phyloP scores from a whole-genome alignment of 2,113 vertebrate species.

The Nesoenas mayeri region DNA sequence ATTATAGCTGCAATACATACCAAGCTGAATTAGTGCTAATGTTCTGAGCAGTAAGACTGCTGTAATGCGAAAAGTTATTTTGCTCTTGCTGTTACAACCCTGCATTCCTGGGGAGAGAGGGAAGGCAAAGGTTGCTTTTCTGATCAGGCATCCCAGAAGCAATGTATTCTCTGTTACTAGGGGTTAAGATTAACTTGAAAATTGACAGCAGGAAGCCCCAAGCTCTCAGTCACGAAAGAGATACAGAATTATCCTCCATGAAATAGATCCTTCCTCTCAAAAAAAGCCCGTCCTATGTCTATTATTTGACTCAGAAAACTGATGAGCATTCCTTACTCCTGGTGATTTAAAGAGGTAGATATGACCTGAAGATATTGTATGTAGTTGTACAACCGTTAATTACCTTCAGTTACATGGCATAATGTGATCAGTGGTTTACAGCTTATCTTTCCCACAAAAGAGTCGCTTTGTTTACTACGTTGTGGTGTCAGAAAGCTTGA shows the following conservation, averaged over 20 bases:
- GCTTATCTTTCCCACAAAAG: background rate
- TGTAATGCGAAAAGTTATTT: background rate
- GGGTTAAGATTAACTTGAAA: conserved; percentile 27
- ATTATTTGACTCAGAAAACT: background rate
- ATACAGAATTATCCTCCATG: background rate
- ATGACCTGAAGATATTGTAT: background rate
- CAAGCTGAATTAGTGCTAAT: background rate
- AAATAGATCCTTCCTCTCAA: background rate
- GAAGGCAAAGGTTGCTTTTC: background rate
- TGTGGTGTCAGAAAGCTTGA: background rate
- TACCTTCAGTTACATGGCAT: background rate
- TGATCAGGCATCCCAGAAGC: background rate
- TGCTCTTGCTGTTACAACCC: background rate
- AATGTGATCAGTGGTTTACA: background rate
- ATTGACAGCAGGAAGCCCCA: background rate
- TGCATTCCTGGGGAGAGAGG: background rate
- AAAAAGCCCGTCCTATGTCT: background rate
- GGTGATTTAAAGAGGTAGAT: background rate
- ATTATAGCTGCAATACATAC: background rate
- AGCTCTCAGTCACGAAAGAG: background rate
- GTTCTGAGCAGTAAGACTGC: background rate
- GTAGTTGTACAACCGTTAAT: background rate
- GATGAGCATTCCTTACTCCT: background rate
- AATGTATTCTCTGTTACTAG: background rate
- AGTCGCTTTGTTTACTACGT: background rate